A percentile compares a stretch with the other conserved stretches of the same genome.
Evolutionary conservation across 1,140 invertebrate genomes (phyloP).

Genomic region (Pygmarrhopalites habei): DNA sequence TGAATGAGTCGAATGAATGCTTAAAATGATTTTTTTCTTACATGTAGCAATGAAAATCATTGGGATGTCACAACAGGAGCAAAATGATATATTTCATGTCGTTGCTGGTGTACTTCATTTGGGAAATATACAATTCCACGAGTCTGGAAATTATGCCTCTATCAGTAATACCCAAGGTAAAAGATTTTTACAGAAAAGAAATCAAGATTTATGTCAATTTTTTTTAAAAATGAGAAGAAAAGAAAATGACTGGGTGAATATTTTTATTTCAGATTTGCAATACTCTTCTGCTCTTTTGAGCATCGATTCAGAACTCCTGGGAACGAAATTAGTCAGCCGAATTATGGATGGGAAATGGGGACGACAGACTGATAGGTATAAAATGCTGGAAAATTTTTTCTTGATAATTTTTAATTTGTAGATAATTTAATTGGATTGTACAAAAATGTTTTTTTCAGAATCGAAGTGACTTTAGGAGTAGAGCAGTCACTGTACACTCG

Average conservation of each 20-base stretch:
- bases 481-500: constrained; percentile 61
- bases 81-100: constrained; percentile 55
- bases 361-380: constrained; percentile 57
- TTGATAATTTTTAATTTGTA: too few species aligned
- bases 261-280: constrained; percentile 51
- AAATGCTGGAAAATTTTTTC: too few species aligned
- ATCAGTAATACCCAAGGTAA: constrained; percentile 17
- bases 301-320: constrained; percentile 53
- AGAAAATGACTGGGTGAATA: neutral
- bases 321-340: constrained; percentile 57
- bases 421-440: too few species aligned
- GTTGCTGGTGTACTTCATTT: constrained; percentile 63
- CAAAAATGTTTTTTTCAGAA: too few species aligned
- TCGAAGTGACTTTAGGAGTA: constrained; percentile 59
- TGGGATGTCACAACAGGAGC: constrained; percentile 53
- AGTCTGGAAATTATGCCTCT: constrained; percentile 40
- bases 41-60: constrained; percentile 60
- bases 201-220: constrained; percentile 13
- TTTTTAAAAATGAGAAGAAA: neutral
- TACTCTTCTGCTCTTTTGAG: constrained; percentile 60
- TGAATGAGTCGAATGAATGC: too few species aligned
- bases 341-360: constrained; percentile 71
- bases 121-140: constrained; percentile 60
- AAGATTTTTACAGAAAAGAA: too few species aligned
- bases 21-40: constrained; percentile 27